Evolutionary conservation across 2,888 invertebrate genomes (phyloP).

Genomic region (Thereva nobilitata): DNA sequence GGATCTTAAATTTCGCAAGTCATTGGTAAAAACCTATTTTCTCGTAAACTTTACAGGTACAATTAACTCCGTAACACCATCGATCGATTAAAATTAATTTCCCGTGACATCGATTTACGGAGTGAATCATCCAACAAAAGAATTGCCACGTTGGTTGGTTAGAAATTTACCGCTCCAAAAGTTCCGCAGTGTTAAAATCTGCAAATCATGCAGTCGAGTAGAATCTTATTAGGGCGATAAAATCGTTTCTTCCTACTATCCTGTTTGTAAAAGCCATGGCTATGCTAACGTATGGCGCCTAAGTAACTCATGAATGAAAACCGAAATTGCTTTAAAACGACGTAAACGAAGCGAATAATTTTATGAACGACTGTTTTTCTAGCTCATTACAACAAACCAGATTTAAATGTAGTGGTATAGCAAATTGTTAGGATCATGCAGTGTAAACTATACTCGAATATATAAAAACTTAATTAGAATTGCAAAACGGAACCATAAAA

Average conservation of each 20-base stretch:
- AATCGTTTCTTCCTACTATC: neutral
- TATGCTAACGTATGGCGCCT: conserved; percentile 24
- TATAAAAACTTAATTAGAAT: too few relatives aligned
- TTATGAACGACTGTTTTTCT: conserved; percentile 34
- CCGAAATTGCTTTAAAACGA: conserved; percentile 28
- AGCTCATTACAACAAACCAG: conserved; percentile 29
- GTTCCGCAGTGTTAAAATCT: conserved; percentile 27
- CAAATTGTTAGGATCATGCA: too few relatives aligned
- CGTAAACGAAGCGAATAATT: conserved; percentile 33
- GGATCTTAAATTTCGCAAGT: conserved; percentile 6
- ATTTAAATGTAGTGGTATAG: neutral
- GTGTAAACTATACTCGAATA: too few relatives aligned
- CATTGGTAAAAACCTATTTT: conserved; percentile 10
- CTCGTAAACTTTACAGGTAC: conserved; percentile 17
- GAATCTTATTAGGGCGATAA: conserved; percentile 36
- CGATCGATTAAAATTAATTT: conserved; percentile 31
- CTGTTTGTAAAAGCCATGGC: conserved; percentile 2
- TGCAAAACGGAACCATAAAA: too few relatives aligned
- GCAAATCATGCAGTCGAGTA: conserved; percentile 36
- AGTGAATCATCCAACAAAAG: conserved; percentile 32
- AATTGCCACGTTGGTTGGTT: conserved; percentile 26
- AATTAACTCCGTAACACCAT: conserved; percentile 27
- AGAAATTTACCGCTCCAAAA: conserved; percentile 27
- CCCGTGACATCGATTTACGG: conserved; percentile 33
- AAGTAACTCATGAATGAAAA: conserved; percentile 32